Conservation (phyloP, 2,113 vertebrate genomes). For the Tricholaema leucomelas region DNA sequence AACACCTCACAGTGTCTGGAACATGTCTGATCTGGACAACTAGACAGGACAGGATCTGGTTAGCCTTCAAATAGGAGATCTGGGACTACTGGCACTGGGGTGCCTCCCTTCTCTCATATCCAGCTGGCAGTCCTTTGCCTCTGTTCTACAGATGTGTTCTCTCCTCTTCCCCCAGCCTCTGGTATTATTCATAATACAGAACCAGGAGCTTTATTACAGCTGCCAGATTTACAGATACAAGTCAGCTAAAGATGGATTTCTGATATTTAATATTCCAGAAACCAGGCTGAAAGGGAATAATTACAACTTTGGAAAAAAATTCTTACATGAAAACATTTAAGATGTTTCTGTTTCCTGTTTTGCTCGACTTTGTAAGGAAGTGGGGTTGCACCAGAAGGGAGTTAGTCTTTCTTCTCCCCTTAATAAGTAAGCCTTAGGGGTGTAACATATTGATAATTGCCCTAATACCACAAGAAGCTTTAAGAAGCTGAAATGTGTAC, state of each 20-base stretch:
- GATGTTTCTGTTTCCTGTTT: not conserved
- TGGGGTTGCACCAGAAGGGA: not conserved
- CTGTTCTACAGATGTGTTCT: not conserved
- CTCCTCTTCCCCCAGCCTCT: not conserved
- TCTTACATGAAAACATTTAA: not conserved
- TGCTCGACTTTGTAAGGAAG: not conserved
- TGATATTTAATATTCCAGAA: not conserved
- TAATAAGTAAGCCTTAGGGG: not conserved
- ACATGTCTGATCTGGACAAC: not conserved
- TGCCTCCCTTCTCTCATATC: not conserved
- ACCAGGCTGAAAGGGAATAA: not conserved
- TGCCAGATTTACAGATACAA: not conserved
- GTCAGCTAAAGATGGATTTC: not conserved
- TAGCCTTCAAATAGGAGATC: not conserved
- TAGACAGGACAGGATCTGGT: not conserved
- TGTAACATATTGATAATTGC: accelerated
- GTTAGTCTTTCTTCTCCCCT: not conserved
- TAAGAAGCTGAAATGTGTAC: not conserved
- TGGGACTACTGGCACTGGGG: not conserved
- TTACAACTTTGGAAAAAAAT: not conserved
- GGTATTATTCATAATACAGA: not conserved
- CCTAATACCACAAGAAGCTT: not conserved
- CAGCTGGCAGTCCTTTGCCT: not conserved
- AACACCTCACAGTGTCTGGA: not conserved
- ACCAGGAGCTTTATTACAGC: not conserved